Base-by-base conservation (phyloP, 2,888 invertebrate species). In the Biston stratarius region DNA sequence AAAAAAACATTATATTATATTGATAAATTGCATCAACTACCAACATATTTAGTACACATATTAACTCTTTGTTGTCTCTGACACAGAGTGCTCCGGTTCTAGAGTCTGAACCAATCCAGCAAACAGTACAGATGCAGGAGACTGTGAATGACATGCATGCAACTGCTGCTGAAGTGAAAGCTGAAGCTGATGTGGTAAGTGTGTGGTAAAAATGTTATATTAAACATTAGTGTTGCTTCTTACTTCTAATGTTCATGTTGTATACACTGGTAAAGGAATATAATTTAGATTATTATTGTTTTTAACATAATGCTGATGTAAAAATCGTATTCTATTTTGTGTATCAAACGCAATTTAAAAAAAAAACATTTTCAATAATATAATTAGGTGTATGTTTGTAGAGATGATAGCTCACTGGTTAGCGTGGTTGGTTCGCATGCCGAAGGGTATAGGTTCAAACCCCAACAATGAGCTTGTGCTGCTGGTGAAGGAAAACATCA, bases 31-130 rank as follows among this genome's bases (percentile, higher is more conserved):
- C 24, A 24, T 24, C 3, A 24, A 10, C 9, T 42, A 5, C 42
- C 5, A 11, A 10, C 11, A 5, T 11, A 42, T 10, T 42, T 42
- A 11, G 1, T 42, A 42, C 1, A 42, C 42, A 11, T 44, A 45
- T 7, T 45, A 45, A 33, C 48, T 1, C 5, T 24, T 48, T 24
- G n/a, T 24, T n/a, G 7, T 51, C 6, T n/a, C 5, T 45, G 10
- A 36, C 52, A 11, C 65, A 94, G 94, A 87, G 85, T 58, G 87
- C 85, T 14, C 89, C 92, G 48, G 92, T 93, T 5, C 74, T 94
- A 47, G 92, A 93, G 66, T 94, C 94, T 0, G 92, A 94, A 73
- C 83, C 88, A 5, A 87, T 92, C 52, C 90, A 90, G 68, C 86
- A 92, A 74, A 90, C 92, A 0, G 89, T 92, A 33, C 87, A 90